Conservation (phyloP, 1,140 invertebrate species). For the Atta colombica region DNA sequence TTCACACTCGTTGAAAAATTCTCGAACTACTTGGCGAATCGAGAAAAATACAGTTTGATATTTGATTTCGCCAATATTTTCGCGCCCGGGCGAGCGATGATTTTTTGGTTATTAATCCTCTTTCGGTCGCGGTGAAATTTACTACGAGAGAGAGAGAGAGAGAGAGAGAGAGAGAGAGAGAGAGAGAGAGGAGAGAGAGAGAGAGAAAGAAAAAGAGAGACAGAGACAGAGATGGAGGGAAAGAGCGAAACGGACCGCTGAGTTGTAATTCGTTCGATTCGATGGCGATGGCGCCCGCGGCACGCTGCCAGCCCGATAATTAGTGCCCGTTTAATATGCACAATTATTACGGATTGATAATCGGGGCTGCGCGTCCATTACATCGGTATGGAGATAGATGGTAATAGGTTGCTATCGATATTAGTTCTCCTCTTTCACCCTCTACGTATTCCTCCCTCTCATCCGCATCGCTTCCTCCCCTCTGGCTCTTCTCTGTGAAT, state of each 20-base stretch:
- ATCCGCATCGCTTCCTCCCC: conserved; percentile 26
- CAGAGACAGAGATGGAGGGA: neutral
- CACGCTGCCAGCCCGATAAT: conserved; percentile 78
- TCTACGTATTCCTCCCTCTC: conserved; percentile 34
- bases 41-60: conserved; percentile 54
- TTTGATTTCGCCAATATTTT: conserved; percentile 61
- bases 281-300: conserved; percentile 64
- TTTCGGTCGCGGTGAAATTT: conserved; percentile 50
- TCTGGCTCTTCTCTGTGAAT: conserved; percentile 60
- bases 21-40: conserved; percentile 60
- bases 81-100: conserved; percentile 37
- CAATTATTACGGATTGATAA: conserved; percentile 85
- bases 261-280: conserved; percentile 72
- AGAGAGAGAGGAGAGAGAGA: neutral
- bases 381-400: conserved; percentile 79
- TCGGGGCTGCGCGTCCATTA: conserved; percentile 78
- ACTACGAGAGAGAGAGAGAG: neutral
- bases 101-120: conserved; percentile 58
- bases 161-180: neutral
- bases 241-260: neutral
- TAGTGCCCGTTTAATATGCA: conserved; percentile 82
- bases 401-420: conserved; percentile 81
- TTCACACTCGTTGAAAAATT: conserved; percentile 59
- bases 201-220: too few relatives aligned
- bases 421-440: conserved; percentile 70